These are phyloP conservation scores for Bufotes viridis DNA, from an alignment of 2,797 vertebrate genomes.

Conservation along the genomic window DNA sequence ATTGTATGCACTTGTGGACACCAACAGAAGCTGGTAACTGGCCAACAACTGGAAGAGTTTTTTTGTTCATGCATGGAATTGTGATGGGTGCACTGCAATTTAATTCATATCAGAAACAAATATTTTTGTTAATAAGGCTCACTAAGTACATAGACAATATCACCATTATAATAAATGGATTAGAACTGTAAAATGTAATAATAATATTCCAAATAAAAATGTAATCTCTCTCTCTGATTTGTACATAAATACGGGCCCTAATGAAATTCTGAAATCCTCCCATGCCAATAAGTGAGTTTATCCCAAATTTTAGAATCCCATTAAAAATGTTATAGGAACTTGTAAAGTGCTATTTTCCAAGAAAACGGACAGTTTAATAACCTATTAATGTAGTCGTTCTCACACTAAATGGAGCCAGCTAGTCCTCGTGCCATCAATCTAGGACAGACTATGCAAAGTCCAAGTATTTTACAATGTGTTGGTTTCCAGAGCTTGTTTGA, in stretches of 20 bases:
- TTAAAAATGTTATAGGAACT: constrained; percentile 52
- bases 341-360: constrained; percentile 46
- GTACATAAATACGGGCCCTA: background rate
- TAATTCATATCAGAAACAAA: too few species aligned
- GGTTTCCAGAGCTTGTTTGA: constrained; percentile 54
- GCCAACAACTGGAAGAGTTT: too few species aligned
- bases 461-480: constrained; percentile 58
- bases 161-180: too few species aligned
- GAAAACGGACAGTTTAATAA: constrained; percentile 44
- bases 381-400: constrained; percentile 50
- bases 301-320: constrained; percentile 19
- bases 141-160: too few species aligned
- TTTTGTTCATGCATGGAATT: too few species aligned
- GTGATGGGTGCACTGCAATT: too few species aligned
- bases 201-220: constrained; percentile 32
- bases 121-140: too few species aligned
- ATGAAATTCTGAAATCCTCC: constrained; percentile 14
- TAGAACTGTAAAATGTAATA: background rate
- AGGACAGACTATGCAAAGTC: constrained; percentile 40
- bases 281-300: constrained; percentile 12
- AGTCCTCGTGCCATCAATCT: constrained; percentile 43
- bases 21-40: too few species aligned
- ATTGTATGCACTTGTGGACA: too few species aligned
- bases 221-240: constrained; percentile 5
- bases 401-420: constrained; percentile 48